phyloP scores from a whole-genome alignment of 2,888 invertebrate species.

The Liposcelis brunnea region DNA sequence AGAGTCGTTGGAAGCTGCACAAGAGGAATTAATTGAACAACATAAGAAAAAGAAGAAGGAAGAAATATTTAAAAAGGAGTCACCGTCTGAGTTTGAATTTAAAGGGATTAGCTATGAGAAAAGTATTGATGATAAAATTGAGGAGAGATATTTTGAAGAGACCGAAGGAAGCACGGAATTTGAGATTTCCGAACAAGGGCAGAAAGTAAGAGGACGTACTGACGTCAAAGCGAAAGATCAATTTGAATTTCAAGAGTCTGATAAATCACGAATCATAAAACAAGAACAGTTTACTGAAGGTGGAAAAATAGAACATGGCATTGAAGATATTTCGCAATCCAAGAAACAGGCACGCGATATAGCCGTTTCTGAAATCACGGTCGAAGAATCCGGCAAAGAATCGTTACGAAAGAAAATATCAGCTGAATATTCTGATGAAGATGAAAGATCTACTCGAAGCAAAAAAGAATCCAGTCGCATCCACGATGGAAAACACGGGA shows the following conservation, averaged over 20 bases:
- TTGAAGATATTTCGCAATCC: no score
- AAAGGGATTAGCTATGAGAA: constrained; percentile 28
- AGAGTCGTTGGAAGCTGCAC: constrained; percentile 50
- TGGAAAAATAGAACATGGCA: no score
- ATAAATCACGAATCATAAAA: no score
- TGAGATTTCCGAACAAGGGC: constrained; percentile 5
- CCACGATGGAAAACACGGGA: no score
- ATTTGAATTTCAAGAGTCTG: no score
- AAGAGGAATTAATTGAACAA: constrained; percentile 49
- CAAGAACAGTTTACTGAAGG: no score
- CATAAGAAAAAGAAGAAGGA: constrained; percentile 41
- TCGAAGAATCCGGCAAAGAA: constrained; percentile 22
- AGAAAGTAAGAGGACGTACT: neutral
- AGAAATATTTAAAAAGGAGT: constrained; percentile 37
- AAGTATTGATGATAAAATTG: constrained; percentile 18
- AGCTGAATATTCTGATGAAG: no score
- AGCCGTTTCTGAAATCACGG: no score
- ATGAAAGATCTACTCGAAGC: no score
- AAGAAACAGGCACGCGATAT: no score
- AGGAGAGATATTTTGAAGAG: constrained; percentile 12
- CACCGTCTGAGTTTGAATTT: constrained; percentile 57
- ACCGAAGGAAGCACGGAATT: constrained; percentile 6
- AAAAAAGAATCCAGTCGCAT: no score
- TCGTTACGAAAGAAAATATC: constrained; percentile 19
- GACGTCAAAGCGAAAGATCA: no score